Evolutionary conservation across 2,113 vertebrate genomes (phyloP).

Genomic region (Tenrec ecaudatus): DNA sequence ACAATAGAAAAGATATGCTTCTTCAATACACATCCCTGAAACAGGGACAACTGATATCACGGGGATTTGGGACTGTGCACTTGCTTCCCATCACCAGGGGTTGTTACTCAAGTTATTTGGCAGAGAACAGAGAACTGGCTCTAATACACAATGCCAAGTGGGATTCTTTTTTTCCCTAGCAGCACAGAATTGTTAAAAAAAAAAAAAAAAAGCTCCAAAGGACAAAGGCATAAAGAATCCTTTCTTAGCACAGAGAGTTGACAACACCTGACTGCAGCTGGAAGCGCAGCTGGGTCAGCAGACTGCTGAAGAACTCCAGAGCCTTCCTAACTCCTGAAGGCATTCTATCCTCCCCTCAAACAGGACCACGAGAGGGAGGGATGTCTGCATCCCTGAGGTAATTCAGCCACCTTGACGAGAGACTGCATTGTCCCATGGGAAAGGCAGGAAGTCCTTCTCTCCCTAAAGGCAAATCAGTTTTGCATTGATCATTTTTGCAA

Average conservation of each 20-base stretch:
- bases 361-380: not conserved
- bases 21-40: not conserved
- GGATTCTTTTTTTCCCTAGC: not conserved
- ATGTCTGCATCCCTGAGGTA: not conserved
- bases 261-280: slow-evolving; percentile 1
- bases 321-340: not conserved
- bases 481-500: not conserved
- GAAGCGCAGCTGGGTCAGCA: not conserved
- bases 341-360: too few species aligned
- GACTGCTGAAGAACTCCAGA: not conserved
- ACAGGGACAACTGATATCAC: rapidly evolving
- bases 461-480: not conserved
- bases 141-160: not conserved
- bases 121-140: slow-evolving; percentile 6
- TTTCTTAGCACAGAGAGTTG: not conserved
- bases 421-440: too few species aligned
- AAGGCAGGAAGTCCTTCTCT: too few species aligned
- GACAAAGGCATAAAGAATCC: not conserved
- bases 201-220: not conserved
- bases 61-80: not conserved
- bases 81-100: not conserved
- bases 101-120: not conserved
- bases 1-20: not conserved
- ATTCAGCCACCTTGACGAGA: too few species aligned
- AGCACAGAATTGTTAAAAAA: too few species aligned